Evolutionary conservation across 2,888 invertebrate species (phyloP).

Genomic region (Chloroclysta siterata): DNA sequence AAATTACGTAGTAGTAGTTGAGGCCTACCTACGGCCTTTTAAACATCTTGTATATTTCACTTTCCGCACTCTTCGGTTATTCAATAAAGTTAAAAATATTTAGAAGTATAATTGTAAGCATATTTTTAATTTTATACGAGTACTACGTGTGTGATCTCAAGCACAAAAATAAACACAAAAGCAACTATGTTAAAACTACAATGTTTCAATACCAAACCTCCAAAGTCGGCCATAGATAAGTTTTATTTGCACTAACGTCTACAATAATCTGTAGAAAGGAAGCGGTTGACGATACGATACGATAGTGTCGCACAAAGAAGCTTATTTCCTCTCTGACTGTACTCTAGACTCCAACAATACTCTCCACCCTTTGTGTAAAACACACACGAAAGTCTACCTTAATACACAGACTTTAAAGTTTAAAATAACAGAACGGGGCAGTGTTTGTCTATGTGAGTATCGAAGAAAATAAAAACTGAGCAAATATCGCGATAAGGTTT

Average conservation of each 20-base stretch:
- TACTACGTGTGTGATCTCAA: too few species aligned
- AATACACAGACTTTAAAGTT: slow-evolving; percentile 25
- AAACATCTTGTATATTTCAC: too few species aligned
- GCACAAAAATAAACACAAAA: background rate
- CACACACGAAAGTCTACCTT: slow-evolving; percentile 47
- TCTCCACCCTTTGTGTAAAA: slow-evolving; percentile 50
- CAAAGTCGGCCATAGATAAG: slow-evolving; percentile 56
- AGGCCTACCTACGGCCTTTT: too few species aligned
- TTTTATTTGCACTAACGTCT: slow-evolving; percentile 77
- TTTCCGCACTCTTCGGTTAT: too few species aligned
- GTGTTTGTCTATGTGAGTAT: slow-evolving; percentile 70
- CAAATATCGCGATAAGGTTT: slow-evolving; percentile 81
- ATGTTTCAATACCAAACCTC: slow-evolving; percentile 17
- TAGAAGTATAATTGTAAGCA: too few species aligned
- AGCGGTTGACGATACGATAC: slow-evolving; percentile 80
- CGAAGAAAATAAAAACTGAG: slow-evolving; percentile 82
- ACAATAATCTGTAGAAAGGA: slow-evolving; percentile 81
- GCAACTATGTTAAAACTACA: slow-evolving; percentile 16
- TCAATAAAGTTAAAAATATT: too few species aligned
- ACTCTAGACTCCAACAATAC: slow-evolving; percentile 65
- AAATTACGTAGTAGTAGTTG: too few species aligned
- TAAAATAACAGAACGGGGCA: slow-evolving; percentile 19
- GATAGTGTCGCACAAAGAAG: slow-evolving; percentile 81
- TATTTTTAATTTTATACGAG: too few species aligned
- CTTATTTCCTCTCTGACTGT: slow-evolving; percentile 80